phyloP scores from a whole-genome alignment of 2,888 invertebrate species.

The Conistra vaccinii region DNA sequence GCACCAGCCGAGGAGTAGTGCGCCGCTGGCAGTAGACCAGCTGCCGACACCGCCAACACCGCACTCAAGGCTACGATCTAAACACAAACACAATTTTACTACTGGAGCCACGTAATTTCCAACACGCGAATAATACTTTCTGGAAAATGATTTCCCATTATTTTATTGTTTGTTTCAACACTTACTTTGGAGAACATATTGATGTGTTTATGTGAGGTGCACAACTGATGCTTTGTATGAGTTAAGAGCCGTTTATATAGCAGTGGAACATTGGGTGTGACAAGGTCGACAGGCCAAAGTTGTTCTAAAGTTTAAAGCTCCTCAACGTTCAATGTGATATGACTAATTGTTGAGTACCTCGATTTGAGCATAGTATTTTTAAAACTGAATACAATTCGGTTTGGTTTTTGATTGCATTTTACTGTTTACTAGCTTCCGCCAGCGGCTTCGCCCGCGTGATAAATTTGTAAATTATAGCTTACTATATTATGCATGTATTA shows the following conservation, averaged over 20 bases:
- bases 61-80: constrained; percentile 83
- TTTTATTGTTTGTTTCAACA: constrained; percentile 40
- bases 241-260: constrained; percentile 79
- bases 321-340: constrained; percentile 41
- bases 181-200: constrained; percentile 87
- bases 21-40: constrained; percentile 81
- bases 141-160: neutral
- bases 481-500: too few species aligned
- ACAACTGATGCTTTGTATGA: constrained; percentile 78
- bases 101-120: constrained; percentile 1
- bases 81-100: constrained; percentile 52
- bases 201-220: constrained; percentile 70
- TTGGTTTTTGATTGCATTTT: constrained; percentile 19
- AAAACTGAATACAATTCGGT: neutral
- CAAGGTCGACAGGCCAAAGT: constrained; percentile 82
- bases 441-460: too few species aligned
- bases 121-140: neutral
- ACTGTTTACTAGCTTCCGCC: too few species aligned
- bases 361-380: constrained; percentile 3
- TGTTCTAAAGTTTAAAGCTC: constrained; percentile 64
- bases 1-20: constrained; percentile 84
- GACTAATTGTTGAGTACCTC: constrained; percentile 43
- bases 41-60: constrained; percentile 83
- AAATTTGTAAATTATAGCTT: too few species aligned
- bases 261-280: constrained; percentile 71